Evolutionary conservation across 2,113 vertebrate species (phyloP).

Genomic region (Pseudorectes ferrugineus): DNA sequence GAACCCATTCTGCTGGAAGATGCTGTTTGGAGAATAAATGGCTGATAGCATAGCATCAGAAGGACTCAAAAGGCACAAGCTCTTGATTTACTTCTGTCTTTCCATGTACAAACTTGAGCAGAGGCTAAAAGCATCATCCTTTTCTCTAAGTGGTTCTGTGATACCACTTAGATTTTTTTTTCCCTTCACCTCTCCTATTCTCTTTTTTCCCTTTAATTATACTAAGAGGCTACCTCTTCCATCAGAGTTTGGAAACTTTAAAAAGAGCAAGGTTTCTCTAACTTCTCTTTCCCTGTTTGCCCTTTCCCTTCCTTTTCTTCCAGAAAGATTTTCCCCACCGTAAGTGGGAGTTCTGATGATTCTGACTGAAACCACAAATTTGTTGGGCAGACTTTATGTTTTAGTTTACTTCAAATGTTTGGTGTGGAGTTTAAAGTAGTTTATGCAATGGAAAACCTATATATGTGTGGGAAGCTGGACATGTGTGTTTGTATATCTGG

Average conservation of each 20-base stretch:
- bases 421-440: neutral
- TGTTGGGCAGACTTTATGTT: neutral
- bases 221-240: neutral
- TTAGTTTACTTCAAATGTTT: neutral
- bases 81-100: neutral
- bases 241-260: neutral
- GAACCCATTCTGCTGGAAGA: neutral
- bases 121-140: neutral
- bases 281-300: neutral
- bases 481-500: neutral
- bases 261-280: neutral
- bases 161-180: neutral
- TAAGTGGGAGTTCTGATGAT: neutral
- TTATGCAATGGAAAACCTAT: neutral
- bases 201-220: neutral
- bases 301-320: neutral
- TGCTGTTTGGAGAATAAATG: neutral
- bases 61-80: neutral
- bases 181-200: neutral
- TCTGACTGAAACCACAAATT: neutral
- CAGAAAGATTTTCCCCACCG: neutral
- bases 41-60: neutral
- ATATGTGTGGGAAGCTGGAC: neutral
- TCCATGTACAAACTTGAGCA: neutral
- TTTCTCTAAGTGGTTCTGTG: neutral